A percentile compares a stretch with the other conserved stretches of the same genome.
Evolutionary conservation across 2,888 invertebrate genomes (phyloP).

Genomic region (Andrena fulva): DNA sequence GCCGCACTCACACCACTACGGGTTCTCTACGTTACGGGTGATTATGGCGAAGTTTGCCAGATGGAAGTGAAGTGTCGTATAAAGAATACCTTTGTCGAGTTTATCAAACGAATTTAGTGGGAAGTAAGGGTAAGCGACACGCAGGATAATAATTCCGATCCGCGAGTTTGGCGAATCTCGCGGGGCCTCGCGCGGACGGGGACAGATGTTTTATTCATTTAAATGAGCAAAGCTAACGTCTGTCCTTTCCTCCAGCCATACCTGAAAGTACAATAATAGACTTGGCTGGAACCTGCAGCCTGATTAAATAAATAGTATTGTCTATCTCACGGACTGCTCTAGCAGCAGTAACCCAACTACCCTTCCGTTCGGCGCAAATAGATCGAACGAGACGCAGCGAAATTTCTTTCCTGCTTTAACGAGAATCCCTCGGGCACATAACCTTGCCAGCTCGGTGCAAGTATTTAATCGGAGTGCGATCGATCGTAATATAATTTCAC

Average conservation of each 20-base stretch:
- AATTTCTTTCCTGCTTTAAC: conserved; percentile 51
- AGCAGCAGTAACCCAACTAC: conserved; percentile 69
- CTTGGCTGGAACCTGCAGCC: conserved; percentile 85
- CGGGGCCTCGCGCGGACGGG: background rate
- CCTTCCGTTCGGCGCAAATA: conserved; percentile 48
- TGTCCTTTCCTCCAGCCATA: conserved; percentile 83
- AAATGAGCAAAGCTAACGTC: conserved; percentile 51
- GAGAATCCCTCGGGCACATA: conserved; percentile 61
- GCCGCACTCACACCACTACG: conserved; percentile 14
- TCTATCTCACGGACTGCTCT: conserved; percentile 74
- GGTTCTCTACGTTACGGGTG: conserved; percentile 58
- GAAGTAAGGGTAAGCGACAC: conserved; percentile 54
- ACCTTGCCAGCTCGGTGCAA: conserved; percentile 59
- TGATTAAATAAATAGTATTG: conserved; percentile 84
- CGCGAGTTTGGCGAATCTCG: background rate
- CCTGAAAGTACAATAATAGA: conserved; percentile 84
- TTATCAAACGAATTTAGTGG: conserved; percentile 45
- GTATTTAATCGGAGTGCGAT: background rate
- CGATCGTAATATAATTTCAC: conserved; percentile 12
- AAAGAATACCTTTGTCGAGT: conserved; percentile 52
- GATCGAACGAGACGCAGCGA: conserved; percentile 24
- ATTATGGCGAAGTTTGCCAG: conserved; percentile 72
- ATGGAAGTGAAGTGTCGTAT: conserved; percentile 68
- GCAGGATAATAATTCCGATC: background rate
- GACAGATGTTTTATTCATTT: conserved; percentile 6